These are phyloP conservation scores for Sternarchorhynchus goeldii DNA, from an alignment of 2,797 vertebrate species.

Conservation along the genomic window DNA sequence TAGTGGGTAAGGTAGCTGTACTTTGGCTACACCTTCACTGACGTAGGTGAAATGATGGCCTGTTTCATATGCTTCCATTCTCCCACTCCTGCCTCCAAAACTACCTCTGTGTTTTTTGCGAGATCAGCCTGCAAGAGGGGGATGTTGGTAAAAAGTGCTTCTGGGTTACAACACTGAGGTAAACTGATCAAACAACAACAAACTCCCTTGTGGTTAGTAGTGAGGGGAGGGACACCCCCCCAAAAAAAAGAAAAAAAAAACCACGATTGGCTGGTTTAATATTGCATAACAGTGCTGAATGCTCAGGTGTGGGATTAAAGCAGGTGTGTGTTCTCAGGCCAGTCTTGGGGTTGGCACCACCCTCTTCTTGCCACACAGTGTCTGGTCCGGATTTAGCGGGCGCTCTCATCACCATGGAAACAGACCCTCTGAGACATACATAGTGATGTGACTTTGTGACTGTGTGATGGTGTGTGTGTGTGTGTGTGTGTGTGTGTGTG, in stretches of 20 bases:
- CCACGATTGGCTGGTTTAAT: constrained; percentile 95
- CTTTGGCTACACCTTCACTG: constrained; percentile 43
- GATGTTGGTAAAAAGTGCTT: constrained; percentile 67
- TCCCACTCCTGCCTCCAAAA: constrained; percentile 40
- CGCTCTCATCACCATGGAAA: constrained; percentile 59
- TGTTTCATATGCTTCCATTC: neutral
- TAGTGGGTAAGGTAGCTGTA: constrained; percentile 25
- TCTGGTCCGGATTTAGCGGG: constrained; percentile 81
- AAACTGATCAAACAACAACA: constrained; percentile 54
- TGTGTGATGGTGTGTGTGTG: constrained; percentile 62
- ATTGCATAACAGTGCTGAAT: constrained; percentile 99
- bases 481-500: constrained; percentile 71
- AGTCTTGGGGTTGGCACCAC: constrained; percentile 70
- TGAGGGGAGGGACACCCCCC: constrained; percentile 10
- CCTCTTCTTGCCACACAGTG: constrained; percentile 80
- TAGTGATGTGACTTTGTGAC: constrained; percentile 44
- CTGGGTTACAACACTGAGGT: constrained; percentile 73
- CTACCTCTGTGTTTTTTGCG: constrained; percentile 44
- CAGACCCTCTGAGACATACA: constrained; percentile 73
- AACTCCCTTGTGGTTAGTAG: constrained; percentile 33
- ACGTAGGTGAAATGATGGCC: constrained; percentile 34
- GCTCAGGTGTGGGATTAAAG: constrained; percentile 81
- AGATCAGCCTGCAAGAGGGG: constrained; percentile 24
- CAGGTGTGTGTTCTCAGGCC: constrained; percentile 82
- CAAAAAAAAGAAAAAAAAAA: constrained; percentile 40